Evolutionary conservation across 1,140 invertebrate species (phyloP).

Genomic region (Mercenaria mercenaria): DNA sequence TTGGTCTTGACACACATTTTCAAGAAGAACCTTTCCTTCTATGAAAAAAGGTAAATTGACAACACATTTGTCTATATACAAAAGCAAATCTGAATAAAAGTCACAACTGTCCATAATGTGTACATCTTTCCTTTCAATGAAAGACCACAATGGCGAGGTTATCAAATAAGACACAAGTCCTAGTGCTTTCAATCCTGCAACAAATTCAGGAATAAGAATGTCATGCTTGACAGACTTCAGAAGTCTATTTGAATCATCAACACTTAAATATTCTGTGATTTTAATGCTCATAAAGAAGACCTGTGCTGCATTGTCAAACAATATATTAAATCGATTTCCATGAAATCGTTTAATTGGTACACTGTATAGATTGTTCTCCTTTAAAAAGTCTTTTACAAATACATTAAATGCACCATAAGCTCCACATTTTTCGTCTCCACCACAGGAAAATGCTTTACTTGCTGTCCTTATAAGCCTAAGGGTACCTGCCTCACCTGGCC

Average conservation of each 20-base stretch:
- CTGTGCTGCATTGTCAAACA: conserved; percentile 9
- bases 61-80: not conserved
- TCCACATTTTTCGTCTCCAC: conserved; percentile 61
- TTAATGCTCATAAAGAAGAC: not conserved
- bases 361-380: conserved; percentile 32
- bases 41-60: not conserved
- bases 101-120: conserved; percentile 4
- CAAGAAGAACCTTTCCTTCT: not conserved
- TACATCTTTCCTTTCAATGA: conserved; percentile 25
- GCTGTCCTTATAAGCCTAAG: conserved; percentile 43
- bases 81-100: not conserved
- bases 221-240: conserved; percentile 1
- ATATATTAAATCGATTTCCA: conserved; percentile 54
- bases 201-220: not conserved
- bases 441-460: conserved; percentile 60
- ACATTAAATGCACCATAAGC: conserved; percentile 14
- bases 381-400: conserved; percentile 48
- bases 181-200: conserved; percentile 8
- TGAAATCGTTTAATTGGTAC: conserved; percentile 56
- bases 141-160: conserved; percentile 25
- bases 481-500: conserved; percentile 8
- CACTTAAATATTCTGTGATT: conserved; percentile 14
- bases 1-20: not conserved
- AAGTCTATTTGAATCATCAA: conserved; percentile 24
- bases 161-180: not conserved